phyloP scores from a whole-genome alignment of 2,113 vertebrate genomes.

The Megaleporinus macrocephalus region DNA sequence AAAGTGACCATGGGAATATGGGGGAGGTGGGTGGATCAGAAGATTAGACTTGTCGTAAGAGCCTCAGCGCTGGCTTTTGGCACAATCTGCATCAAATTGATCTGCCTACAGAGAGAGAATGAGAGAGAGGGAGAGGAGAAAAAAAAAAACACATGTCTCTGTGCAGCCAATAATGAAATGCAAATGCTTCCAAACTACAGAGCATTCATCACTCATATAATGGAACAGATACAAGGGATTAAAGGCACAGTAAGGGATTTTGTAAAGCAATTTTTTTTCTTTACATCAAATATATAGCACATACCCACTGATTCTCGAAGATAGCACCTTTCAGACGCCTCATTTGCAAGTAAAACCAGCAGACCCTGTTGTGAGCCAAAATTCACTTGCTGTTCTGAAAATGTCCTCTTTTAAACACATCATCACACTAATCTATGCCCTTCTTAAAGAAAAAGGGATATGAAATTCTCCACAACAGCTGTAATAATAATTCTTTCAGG shows the following conservation, averaged over 20 bases:
- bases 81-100: conserved; percentile 42
- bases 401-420: background rate
- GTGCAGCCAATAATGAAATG: conserved; percentile 27
- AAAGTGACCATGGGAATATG: conserved; percentile 43
- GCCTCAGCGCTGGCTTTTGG: conserved; percentile 8
- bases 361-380: background rate
- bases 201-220: conserved; percentile 23
- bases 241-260: conserved; percentile 18
- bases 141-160: background rate
- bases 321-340: background rate
- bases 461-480: background rate
- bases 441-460: background rate
- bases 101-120: conserved; percentile 7
- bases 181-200: conserved; percentile 28
- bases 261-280: background rate
- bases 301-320: background rate
- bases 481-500: background rate
- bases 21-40: conserved; percentile 14
- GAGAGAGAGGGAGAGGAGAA: background rate
- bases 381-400: background rate
- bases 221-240: conserved; percentile 23
- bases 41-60: conserved; percentile 42
- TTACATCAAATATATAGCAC: conserved; percentile 10
- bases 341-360: conserved; percentile 6
- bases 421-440: background rate